Percentiles rank a stretch among this genome's conserved stretches.
phyloP scores from a whole-genome alignment of 2,888 invertebrate genomes.

The Pachymerium ferrugineum region DNA sequence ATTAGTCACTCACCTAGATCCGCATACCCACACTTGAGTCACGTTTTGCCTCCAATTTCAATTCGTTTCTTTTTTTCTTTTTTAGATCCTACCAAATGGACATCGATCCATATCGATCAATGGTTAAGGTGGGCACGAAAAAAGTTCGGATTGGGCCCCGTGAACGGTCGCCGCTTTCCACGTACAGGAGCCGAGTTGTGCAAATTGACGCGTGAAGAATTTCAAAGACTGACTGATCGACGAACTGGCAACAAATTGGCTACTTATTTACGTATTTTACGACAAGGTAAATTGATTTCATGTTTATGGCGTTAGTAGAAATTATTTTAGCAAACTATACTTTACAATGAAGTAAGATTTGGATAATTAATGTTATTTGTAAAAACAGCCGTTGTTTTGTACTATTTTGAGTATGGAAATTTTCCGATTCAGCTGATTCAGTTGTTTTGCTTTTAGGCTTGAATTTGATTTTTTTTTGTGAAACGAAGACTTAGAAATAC shows the following conservation, averaged over 20 bases:
- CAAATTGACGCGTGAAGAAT: not conserved
- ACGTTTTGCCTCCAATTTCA: too few species aligned
- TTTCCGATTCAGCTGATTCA: too few species aligned
- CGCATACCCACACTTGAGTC: too few species aligned
- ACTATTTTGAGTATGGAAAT: too few species aligned
- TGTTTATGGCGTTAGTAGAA: not conserved
- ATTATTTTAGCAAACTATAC: not conserved
- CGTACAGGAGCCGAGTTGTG: not conserved
- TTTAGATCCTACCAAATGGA: not conserved
- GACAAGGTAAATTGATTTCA: slow-evolving; percentile 5
- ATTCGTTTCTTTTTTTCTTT: not conserved
- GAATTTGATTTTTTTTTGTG: too few species aligned
- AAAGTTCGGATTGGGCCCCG: not conserved
- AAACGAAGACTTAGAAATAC: too few species aligned
- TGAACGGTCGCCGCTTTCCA: not conserved
- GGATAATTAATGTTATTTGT: too few species aligned
- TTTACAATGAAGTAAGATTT: too few species aligned
- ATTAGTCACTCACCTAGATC: too few species aligned
- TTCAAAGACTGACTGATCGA: not conserved
- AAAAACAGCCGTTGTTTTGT: too few species aligned
- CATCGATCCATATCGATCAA: not conserved
- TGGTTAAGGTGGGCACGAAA: not conserved
- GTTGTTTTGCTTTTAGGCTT: too few species aligned
- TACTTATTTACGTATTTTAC: not conserved
- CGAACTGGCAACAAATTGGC: not conserved